Conservation (phyloP, 2,888 invertebrate genomes). For the Odontothrips loti region DNA sequence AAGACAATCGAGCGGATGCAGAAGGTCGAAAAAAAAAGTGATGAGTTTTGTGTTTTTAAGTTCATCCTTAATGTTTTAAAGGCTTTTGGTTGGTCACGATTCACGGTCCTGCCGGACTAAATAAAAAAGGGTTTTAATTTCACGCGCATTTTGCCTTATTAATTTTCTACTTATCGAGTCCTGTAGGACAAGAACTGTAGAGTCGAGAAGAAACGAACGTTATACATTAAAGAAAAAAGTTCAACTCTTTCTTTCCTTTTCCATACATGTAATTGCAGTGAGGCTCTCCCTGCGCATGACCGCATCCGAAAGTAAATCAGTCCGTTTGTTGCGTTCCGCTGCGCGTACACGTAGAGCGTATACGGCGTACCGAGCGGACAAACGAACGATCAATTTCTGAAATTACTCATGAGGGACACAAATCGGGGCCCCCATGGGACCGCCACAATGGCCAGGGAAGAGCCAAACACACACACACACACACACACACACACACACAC, state of each 20-base stretch:
- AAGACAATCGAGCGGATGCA: too few relatives aligned
- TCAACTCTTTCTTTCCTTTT: background rate
- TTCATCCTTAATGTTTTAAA: too few relatives aligned
- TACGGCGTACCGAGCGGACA: background rate
- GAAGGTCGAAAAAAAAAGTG: too few relatives aligned
- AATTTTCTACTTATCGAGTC: too few relatives aligned
- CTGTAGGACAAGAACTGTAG: too few relatives aligned
- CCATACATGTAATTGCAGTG: background rate
- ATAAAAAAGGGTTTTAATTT: too few relatives aligned
- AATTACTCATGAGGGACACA: conserved; percentile 2
- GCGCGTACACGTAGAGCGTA: too few relatives aligned
- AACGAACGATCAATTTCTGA: conserved; percentile 17
- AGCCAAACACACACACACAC: background rate
- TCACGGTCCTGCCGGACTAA: too few relatives aligned
- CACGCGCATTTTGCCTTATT: too few relatives aligned
- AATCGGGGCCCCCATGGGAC: background rate
- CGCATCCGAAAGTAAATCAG: conserved; percentile 17
- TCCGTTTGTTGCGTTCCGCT: conserved; percentile 8
- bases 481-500: background rate
- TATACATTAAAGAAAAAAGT: background rate
- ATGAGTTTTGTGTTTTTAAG: too few relatives aligned
- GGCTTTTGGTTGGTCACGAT: too few relatives aligned
- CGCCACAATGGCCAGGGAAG: background rate
- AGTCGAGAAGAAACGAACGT: too few relatives aligned
- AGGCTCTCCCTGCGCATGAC: background rate